Evolutionary conservation across 2,113 vertebrate species (phyloP), one percentile per base, ranked within the genome.

Genomic region (Seriola dumerili): DNA sequence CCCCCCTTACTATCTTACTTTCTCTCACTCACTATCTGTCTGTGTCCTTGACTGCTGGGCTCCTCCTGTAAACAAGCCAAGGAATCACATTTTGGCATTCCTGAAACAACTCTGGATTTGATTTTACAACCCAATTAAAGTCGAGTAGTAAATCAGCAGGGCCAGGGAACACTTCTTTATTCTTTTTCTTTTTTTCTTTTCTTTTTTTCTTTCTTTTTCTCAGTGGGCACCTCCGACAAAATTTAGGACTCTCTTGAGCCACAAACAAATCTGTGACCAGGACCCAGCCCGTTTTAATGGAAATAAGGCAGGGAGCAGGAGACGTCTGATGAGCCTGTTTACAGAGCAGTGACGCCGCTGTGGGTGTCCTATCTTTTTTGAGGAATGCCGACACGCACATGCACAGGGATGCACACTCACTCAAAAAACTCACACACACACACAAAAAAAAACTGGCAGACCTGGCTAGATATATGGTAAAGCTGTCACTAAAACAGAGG

Each of bases 91-190:
- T 92, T 92, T 93, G 88, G 93, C 93, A 93, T 94, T 95, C 93
- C 94, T 94, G 90, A 93, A 94, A 91, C 91, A 93, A 92, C 94
- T 92, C 92, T 86, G 92, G 85, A 91, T 95, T 93, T 92, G 90
- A 92, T 94, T 96, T 95, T 95, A 96, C 93, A 94, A 93, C 88
- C 94, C 94, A 95, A 95, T 96, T 95, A 96, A 95, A 95, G 84
- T 85, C 40, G 36, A 76, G 89, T 74, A 64, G 91, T 95, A 96
- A 96, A 95, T 96, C 93, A 88, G 78, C 9, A 0, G 54, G 38
- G 36, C 81, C 57, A 7, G 67, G 38, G 67, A 85, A 79, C 74
- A 44, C 78, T 66, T 77, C 73, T 78, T 84, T 69, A 32, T 76
- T 81, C 21, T 76, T 76, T 78, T 46, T 65, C 21, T 16, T 44